phyloP scores from a whole-genome alignment of 2,888 invertebrate species.

The Nemotelus pantherinus region DNA sequence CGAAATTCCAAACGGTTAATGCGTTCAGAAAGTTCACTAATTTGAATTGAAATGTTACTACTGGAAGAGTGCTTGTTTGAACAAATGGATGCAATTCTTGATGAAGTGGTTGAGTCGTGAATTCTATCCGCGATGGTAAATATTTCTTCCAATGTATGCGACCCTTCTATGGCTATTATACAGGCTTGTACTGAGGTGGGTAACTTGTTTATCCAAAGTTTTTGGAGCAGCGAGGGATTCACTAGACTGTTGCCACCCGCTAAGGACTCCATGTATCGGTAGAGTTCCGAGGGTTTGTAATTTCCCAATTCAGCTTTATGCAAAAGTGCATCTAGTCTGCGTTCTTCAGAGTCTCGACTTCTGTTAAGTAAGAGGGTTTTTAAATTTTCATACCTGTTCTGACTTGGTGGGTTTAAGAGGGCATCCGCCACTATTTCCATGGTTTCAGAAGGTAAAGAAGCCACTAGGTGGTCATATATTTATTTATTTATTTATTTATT shows the following conservation, averaged over 20 bases:
- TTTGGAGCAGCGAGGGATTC: neutral
- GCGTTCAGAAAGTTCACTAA: too few relatives aligned
- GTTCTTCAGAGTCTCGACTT: constrained; percentile 39
- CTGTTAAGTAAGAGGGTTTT: constrained; percentile 17
- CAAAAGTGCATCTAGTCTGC: constrained; percentile 14
- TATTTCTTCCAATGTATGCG: constrained; percentile 14
- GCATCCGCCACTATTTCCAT: constrained; percentile 43
- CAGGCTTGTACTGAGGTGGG: neutral
- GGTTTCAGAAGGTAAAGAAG: constrained; percentile 24
- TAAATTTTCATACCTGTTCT: constrained; percentile 33
- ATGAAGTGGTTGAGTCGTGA: neutral
- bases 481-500: too few relatives aligned
- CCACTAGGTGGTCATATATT: constrained; percentile 41
- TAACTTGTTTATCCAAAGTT: neutral
- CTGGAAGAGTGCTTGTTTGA: too few relatives aligned
- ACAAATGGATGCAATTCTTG: neutral
- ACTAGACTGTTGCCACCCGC: constrained; percentile 13
- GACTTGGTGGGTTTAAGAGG: constrained; percentile 10
- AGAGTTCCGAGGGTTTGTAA: neutral
- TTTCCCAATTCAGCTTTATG: too few relatives aligned
- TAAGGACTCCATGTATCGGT: constrained; percentile 8
- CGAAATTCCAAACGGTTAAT: too few relatives aligned
- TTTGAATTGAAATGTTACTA: too few relatives aligned
- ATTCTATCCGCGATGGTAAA: constrained; percentile 37
- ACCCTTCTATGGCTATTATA: neutral